These are phyloP conservation scores for Oreocharis arfaki DNA, from an alignment of 2,113 vertebrate species.

Conservation along the genomic window DNA sequence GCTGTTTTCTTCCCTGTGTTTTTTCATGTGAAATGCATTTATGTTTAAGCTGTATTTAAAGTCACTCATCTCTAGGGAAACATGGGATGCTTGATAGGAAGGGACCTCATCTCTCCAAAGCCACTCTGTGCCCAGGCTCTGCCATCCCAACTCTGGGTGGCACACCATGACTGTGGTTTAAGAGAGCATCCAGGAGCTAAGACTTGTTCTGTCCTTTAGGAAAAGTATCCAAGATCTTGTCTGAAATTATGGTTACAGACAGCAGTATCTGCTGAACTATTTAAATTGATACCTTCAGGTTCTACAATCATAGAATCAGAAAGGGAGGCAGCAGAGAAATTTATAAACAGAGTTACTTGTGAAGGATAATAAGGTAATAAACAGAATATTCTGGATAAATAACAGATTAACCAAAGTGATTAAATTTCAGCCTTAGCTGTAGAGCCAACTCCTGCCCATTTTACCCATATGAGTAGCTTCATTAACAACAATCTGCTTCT, in stretches of 20 bases:
- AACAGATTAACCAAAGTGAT: constrained; percentile 1
- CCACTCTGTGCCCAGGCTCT: background rate
- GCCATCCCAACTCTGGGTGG: constrained; percentile 52
- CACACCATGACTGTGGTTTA: constrained; percentile 32
- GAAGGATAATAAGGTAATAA: background rate
- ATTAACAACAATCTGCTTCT: background rate
- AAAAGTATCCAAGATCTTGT: background rate
- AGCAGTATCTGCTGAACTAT: background rate
- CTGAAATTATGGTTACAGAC: background rate
- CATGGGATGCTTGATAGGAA: background rate
- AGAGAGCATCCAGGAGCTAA: background rate
- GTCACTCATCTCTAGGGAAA: background rate
- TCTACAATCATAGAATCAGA: background rate
- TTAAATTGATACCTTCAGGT: background rate
- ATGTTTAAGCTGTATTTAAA: background rate
- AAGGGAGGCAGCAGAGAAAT: background rate
- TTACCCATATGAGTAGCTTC: background rate
- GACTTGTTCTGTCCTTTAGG: background rate
- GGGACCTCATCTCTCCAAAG: background rate
- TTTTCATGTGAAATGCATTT: background rate
- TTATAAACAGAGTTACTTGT: background rate
- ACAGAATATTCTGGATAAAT: background rate
- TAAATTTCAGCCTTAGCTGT: background rate
- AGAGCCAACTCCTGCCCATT: background rate
- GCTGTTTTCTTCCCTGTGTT: background rate